Evolutionary conservation across 1,140 invertebrate genomes (phyloP), one percentile per base, ranked within the genome.

Genomic region (Pristionchus pacificus): DNA sequence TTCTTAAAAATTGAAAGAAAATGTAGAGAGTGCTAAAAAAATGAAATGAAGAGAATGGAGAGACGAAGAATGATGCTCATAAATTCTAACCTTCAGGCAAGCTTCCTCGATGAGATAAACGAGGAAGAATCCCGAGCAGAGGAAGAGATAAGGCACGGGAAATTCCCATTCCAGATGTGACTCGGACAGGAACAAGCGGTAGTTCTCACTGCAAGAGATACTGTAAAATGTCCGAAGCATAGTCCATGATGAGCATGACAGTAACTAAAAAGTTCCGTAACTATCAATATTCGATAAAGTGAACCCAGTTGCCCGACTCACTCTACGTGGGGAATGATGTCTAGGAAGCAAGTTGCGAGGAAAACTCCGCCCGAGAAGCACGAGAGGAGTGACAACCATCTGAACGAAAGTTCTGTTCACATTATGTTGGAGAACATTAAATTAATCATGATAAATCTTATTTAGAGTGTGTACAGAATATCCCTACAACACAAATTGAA

Each of bases 361-460:
- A 94, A 87, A 6, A 94, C 91, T 0, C 92, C 92, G 1, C 90
- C 92, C 27, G 92, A 92, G 77, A 92, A 92, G 78, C 91, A 92
- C 0, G 92, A 86, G 10, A 94, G 80, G 15, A 89, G 79, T 69
- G 83, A 85, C 30, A 87, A 71, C 59, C 66, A 73, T 25, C 65
- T 62, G 38, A 81, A 68, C 60, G 76, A 77, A 31, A 29, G 25
- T 59, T 64, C 68, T 49, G 10, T 73, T 29, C 2, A 77, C 30
- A 74, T 75, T 67, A 77, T 71, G 60, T 10, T 62, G n/a, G 62
- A 19, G 19, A 67, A 25, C 19, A 19, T 49, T 19, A 66, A 49
- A 3, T 25, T 70, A 29, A 33, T 10, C 68, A 10, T 72, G 71
- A 59, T 71, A 65, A 68, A 71, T 75, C n/a, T 27, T 6, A 31